Evolutionary conservation across 2,113 vertebrate genomes (phyloP).

Genomic region (Artemisiospiza belli): DNA sequence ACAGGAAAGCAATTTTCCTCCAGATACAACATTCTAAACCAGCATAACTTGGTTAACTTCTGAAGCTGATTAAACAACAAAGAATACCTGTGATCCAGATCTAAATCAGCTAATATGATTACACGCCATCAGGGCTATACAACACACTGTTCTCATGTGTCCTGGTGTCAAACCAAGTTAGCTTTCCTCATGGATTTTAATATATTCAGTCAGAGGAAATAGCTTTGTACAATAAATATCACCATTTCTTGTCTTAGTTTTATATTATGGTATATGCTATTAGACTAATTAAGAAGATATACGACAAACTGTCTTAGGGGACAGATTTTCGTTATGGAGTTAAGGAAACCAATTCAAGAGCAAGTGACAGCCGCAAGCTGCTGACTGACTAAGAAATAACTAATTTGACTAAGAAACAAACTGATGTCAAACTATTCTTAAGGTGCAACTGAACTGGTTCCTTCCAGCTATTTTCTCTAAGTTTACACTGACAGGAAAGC

Average conservation of each 20-base stretch:
- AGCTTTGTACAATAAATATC: background rate
- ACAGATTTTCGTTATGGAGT: background rate
- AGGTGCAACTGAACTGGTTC: background rate
- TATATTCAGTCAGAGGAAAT: background rate
- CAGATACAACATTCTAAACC: background rate
- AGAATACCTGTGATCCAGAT: background rate
- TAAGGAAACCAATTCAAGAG: background rate
- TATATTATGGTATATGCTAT: background rate
- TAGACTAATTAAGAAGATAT: background rate
- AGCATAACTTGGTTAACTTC: background rate
- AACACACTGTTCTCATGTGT: background rate
- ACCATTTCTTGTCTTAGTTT: background rate
- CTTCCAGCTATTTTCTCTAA: background rate
- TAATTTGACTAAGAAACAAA: background rate
- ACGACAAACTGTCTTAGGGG: background rate
- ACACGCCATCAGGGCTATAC: background rate
- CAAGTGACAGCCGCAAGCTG: background rate
- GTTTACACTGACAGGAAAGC: background rate
- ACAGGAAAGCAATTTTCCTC: background rate
- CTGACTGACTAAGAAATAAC: background rate
- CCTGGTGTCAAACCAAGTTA: background rate
- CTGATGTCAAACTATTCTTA: background rate
- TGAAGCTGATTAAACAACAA: slow-evolving; percentile 11
- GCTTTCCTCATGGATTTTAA: background rate
- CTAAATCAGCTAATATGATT: slow-evolving; percentile 1